Evolutionary conservation across 2,113 vertebrate genomes (phyloP).

Genomic region (Tenebrosternarchus preto): DNA sequence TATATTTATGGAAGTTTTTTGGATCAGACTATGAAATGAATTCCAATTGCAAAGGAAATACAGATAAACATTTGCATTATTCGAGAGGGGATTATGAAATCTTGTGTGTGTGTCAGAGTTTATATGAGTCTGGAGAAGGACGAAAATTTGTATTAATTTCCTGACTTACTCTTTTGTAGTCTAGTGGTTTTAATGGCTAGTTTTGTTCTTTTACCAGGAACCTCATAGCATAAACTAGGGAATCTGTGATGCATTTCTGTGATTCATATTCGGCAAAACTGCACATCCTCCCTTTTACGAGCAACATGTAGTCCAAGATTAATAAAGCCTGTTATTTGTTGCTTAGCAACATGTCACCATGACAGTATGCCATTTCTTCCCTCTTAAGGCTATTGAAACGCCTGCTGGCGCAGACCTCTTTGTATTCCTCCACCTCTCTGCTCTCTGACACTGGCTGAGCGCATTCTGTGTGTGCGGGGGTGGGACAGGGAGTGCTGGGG

Average conservation of each 20-base stretch:
- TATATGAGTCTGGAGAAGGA: slow-evolving; percentile 7
- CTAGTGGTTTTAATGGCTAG: slow-evolving; percentile 19
- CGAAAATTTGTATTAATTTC: slow-evolving; percentile 48
- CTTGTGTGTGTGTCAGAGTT: slow-evolving; percentile 14
- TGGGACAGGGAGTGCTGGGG: not conserved
- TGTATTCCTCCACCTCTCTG: slow-evolving; percentile 30
- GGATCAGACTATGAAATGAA: slow-evolving; percentile 39
- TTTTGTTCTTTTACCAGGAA: slow-evolving; percentile 13
- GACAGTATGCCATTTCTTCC: slow-evolving; percentile 39
- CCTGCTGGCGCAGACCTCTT: slow-evolving; percentile 12
- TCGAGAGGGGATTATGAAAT: slow-evolving; percentile 8
- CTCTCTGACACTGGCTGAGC: slow-evolving; percentile 29
- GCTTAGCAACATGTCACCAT: slow-evolving; percentile 56
- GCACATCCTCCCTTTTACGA: slow-evolving; percentile 44
- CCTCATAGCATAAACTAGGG: slow-evolving; percentile 5
- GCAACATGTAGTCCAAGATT: slow-evolving; percentile 48
- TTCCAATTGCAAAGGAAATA: slow-evolving; percentile 35
- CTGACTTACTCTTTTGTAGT: slow-evolving; percentile 38
- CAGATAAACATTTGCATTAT: slow-evolving; percentile 41
- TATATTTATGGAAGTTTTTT: slow-evolving; percentile 37
- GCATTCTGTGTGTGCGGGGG: slow-evolving; percentile 11
- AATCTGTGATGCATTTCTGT: not conserved
- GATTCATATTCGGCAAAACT: slow-evolving; percentile 39
- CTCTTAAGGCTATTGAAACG: slow-evolving; percentile 45
- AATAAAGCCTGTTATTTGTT: slow-evolving; percentile 53